Percentiles rank a stretch among this genome's conserved stretches.
Evolutionary conservation across 1,140 invertebrate genomes (phyloP).

Genomic region (Orchestia grillus): DNA sequence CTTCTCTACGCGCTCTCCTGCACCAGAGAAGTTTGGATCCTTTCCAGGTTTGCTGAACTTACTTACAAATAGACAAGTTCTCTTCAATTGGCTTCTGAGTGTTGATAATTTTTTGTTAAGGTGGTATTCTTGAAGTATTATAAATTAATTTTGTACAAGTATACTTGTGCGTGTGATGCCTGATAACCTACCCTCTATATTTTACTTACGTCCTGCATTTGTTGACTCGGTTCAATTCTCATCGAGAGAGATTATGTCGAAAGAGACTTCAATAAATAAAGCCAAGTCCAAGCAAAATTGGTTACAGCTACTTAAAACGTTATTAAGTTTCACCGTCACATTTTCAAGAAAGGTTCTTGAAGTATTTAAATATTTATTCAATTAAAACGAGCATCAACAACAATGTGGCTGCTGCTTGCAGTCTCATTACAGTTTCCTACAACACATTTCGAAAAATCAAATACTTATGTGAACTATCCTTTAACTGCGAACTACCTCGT

Average conservation of each 20-base stretch:
- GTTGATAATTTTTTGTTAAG: not conserved
- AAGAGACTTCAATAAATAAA: too few relatives aligned
- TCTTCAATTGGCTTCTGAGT: not conserved
- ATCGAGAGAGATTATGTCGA: not conserved
- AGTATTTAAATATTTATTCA: too few relatives aligned
- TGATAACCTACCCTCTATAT: not conserved
- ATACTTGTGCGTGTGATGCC: not conserved
- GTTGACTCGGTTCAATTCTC: not conserved
- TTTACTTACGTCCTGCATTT: not conserved
- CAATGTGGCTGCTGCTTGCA: too few relatives aligned
- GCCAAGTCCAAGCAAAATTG: not conserved
- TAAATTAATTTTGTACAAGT: not conserved
- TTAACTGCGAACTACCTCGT: too few relatives aligned
- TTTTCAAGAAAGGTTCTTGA: too few relatives aligned
- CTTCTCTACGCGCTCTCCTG: constrained; percentile 81
- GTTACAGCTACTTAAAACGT: too few relatives aligned
- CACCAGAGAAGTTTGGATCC: constrained; percentile 71
- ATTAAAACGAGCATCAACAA: too few relatives aligned
- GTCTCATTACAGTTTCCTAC: too few relatives aligned
- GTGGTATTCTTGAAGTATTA: not conserved
- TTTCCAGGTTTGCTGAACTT: constrained; percentile 71
- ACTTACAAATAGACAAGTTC: not conserved
- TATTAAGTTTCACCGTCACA: too few relatives aligned
- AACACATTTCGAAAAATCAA: too few relatives aligned
- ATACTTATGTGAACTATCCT: too few relatives aligned